Evolutionary conservation across 2,113 vertebrate genomes (phyloP), one percentile per base, ranked within the genome.

Genomic region (Albula glossodonta): DNA sequence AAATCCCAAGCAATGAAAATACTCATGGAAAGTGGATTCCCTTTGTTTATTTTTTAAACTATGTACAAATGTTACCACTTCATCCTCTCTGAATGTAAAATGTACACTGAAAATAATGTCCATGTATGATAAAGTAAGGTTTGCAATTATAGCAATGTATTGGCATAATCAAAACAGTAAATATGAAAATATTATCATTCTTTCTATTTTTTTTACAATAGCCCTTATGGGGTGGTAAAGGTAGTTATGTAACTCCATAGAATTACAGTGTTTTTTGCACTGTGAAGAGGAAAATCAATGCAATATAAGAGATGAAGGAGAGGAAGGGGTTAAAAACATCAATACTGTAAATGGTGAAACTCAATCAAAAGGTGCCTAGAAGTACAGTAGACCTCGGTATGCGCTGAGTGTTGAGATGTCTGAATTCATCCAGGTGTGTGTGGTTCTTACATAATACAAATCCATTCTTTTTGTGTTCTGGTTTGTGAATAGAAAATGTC

Each of bases 61-160:
- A 97, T 99, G 97, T 99, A 99, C 98, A 97, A 94, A 96, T 97
- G 96, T 94, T 92, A 96, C 96, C 95, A 91, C 49, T 96, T 96
- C 97, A 41, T 51, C 31, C 92, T 92, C 89, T 88, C 88, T 98
- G 98, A 66, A 66, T 66, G 2, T 66, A 66, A 66, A 66, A 3
- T 99, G 97, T 99, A 99, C 97, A 99, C 97, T 98, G 97, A 97
- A 97, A 97, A 98, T 98, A 99, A 10, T 22, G n/a, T 74, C 22
- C n/a, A n/a, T 10, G n/a, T 74, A 74, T 96, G 96, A 96, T 97
- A 98, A 96, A 96, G 96, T 97, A 97, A 96, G 96, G 96, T 96
- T 97, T 96, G 98, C 96, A 98, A 99, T 97, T 97, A 66, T 3
- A 66, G 97, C 96, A 97, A 96, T 97, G 97, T 94, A 96, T 94